Conservation (phyloP, 2,113 vertebrate genomes). For the Monopterus albus region DNA sequence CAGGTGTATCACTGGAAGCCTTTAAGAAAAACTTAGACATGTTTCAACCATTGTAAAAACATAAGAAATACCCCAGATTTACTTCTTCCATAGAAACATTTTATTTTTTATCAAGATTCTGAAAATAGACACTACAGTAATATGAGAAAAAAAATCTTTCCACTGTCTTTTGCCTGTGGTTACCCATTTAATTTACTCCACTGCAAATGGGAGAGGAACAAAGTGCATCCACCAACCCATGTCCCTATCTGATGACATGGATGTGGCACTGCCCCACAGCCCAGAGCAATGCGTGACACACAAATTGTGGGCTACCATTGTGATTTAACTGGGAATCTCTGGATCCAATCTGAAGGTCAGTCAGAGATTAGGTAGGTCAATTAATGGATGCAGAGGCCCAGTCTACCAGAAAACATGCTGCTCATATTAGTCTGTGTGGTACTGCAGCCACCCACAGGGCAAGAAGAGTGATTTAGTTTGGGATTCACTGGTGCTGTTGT, state of each 20-base stretch:
- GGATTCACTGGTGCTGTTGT: not conserved
- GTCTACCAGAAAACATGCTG: constrained; percentile 23
- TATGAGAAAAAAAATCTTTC: not conserved
- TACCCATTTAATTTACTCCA: constrained; percentile 43
- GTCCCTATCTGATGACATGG: constrained; percentile 60
- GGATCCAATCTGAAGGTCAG: constrained; percentile 54
- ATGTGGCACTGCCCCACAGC: constrained; percentile 69
- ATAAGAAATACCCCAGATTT: not conserved
- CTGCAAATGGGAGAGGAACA: constrained; percentile 44
- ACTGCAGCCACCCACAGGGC: not conserved
- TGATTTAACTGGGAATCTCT: constrained; percentile 62
- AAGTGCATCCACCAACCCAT: constrained; percentile 51
- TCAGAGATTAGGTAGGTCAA: constrained; percentile 41
- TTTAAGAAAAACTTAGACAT: not conserved
- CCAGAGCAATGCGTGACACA: constrained; percentile 70
- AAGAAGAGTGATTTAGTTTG: not conserved
- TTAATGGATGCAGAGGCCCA: constrained; percentile 26
- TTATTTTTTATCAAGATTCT: not conserved
- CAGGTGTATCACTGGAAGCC: not conserved
- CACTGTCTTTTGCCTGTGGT: constrained; percentile 21
- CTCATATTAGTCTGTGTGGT: constrained; percentile 1
- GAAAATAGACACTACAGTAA: not conserved
- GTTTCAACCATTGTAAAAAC: not conserved
- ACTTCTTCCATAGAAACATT: not conserved
- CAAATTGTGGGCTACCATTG: constrained; percentile 38